A percentile compares a stretch with the other conserved stretches of the same genome.
phyloP scores from a whole-genome alignment of 2,113 vertebrate species.

The Calyptomena viridis region DNA sequence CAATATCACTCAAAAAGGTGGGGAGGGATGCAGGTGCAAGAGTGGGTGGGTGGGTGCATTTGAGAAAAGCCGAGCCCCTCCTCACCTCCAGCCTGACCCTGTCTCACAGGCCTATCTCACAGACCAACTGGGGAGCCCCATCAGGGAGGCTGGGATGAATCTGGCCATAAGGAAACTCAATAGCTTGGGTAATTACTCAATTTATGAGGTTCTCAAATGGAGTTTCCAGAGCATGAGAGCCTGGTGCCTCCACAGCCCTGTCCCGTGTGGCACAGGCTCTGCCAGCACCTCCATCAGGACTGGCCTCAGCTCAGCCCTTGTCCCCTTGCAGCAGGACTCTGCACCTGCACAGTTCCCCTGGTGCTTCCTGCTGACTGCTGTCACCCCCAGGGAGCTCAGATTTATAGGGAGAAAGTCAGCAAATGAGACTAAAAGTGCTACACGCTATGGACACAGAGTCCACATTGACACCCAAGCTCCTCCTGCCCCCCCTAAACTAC shows the following conservation, averaged over 20 bases:
- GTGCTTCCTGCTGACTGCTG: neutral
- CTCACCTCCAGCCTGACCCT: neutral
- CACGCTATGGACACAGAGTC: accelerated
- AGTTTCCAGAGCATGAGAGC: conserved; percentile 40
- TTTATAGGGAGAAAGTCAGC: conserved; percentile 22
- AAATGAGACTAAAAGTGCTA: neutral
- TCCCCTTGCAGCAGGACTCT: neutral
- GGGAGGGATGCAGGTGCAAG: conserved; percentile 1
- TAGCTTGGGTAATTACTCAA: conserved; percentile 52
- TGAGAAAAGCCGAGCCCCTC: neutral
- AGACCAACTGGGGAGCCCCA: neutral
- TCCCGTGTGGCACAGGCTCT: neutral
- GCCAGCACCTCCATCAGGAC: neutral
- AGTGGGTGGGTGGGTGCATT: neutral
- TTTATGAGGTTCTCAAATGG: conserved; percentile 61
- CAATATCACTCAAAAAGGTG: neutral
- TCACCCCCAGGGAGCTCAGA: neutral
- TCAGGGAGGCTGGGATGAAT: conserved; percentile 28
- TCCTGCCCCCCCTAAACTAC: neutral
- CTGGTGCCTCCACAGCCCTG: neutral
- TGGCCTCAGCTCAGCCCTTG: neutral
- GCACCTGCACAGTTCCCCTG: conserved; percentile 18
- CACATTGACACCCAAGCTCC: accelerated
- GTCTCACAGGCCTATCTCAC: neutral
- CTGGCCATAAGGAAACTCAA: conserved; percentile 63